Percentiles rank a stretch among this genome's conserved stretches.
phyloP scores from a whole-genome alignment of 2,113 vertebrate species.

The Gasterosteus aculeatus region DNA sequence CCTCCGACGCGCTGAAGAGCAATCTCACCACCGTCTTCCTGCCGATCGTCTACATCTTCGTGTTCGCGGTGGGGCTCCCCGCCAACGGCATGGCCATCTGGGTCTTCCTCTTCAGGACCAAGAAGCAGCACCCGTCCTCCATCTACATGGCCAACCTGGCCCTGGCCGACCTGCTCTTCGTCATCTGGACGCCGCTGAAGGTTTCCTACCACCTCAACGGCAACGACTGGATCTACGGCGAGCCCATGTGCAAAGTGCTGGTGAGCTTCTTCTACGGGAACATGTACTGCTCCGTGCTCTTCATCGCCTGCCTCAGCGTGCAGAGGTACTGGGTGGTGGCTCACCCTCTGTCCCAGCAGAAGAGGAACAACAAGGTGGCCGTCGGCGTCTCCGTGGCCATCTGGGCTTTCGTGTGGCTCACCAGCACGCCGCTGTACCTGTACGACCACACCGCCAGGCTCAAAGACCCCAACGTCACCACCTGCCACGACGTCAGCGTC shows the following conservation, averaged over 20 bases:
- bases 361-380: conserved; percentile 86
- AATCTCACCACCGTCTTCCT: conserved; percentile 89
- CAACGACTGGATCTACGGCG: conserved; percentile 92
- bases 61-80: conserved; percentile 88
- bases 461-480: conserved; percentile 85
- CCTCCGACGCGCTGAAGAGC: conserved; percentile 80
- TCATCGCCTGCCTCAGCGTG: conserved; percentile 93
- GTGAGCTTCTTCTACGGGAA: conserved; percentile 94
- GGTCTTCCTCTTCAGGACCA: conserved; percentile 91
- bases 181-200: conserved; percentile 92
- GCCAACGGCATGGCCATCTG: conserved; percentile 90
- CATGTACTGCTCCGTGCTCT: conserved; percentile 96
- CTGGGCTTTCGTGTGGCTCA: conserved; percentile 87
- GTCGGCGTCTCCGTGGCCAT: conserved; percentile 81
- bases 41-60: conserved; percentile 85
- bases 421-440: conserved; percentile 88
- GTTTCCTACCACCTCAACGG: conserved; percentile 91
- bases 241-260: conserved; percentile 90
- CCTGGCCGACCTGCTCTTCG: conserved; percentile 90
- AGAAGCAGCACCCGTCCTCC: conserved; percentile 88
- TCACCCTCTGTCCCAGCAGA: conserved; percentile 87
- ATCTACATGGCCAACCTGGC: conserved; percentile 96
- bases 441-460: conserved; percentile 85
- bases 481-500: conserved; percentile 89
- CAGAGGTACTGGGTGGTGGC: conserved; percentile 95